Evolutionary conservation across 2,113 vertebrate genomes (phyloP).

Genomic region (Pelecanus crispus): DNA sequence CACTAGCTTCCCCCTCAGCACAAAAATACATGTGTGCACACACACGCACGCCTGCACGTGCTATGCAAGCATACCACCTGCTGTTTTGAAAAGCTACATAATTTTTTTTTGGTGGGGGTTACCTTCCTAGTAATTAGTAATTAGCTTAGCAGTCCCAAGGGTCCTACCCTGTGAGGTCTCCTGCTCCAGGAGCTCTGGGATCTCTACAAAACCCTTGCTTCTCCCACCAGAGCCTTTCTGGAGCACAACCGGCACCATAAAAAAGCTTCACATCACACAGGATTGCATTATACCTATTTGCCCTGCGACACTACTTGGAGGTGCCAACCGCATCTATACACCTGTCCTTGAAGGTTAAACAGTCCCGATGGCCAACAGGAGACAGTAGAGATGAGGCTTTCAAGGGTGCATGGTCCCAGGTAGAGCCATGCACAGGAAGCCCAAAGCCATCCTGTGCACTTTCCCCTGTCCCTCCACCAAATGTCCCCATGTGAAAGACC

Average conservation of each 20-base stretch:
- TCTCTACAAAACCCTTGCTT: background rate
- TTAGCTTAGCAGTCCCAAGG: background rate
- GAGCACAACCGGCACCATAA: background rate
- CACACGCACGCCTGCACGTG: background rate
- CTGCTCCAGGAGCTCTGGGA: background rate
- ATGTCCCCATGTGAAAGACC: background rate
- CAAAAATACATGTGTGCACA: conserved; percentile 46
- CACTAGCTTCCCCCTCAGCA: conserved; percentile 21
- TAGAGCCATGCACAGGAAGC: accelerated
- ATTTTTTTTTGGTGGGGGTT: background rate
- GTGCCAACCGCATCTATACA: background rate
- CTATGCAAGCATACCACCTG: background rate
- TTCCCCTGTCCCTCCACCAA: accelerated
- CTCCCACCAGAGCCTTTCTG: background rate
- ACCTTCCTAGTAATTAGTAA: background rate
- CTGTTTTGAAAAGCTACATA: background rate
- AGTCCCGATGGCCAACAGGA: background rate
- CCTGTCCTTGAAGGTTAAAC: background rate
- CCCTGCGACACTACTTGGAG: background rate
- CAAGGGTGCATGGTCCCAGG: accelerated
- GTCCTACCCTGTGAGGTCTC: background rate
- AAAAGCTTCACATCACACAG: background rate
- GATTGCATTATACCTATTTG: background rate
- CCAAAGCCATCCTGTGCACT: background rate
- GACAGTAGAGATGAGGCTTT: background rate